Evolutionary conservation across 2,113 vertebrate species (phyloP), one percentile per base, ranked within the genome.

Genomic region (Protobothrops flavoviridis): DNA sequence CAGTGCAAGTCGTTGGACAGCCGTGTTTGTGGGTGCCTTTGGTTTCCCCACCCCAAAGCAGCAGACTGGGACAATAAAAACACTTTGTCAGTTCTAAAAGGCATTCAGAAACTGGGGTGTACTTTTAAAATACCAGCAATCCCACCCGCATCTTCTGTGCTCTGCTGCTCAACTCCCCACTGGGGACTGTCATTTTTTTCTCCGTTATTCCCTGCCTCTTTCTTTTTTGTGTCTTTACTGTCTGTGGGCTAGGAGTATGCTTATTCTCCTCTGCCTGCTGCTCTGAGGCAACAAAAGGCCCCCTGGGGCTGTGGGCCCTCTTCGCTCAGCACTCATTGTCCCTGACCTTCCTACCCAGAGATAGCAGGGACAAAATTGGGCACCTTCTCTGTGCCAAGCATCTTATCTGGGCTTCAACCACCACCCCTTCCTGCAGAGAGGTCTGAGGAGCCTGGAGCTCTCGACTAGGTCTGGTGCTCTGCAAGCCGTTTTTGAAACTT

Each of bases 1-100:
- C 92, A 43, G 4, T 56, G 90, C 94, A 86, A 74, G 55, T 23
- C 0, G 0, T 13, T 69, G 81, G 94, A 53, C 81, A 24, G 69
- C 1, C 0, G 85, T 0, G 0, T 69, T 95, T 90, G 69, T 91
- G 0, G 13, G 86, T 21, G 17, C 93, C 94, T 93, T 9, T 45
- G 94, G 93, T 93, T 88, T 90, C 92, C 64, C 26, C 87, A 5
- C 39, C 39, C 23, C 17, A n/a, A 8, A 50, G 57, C 89, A 17
- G 20, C 45, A 91, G n/a, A 5, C 24, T 29, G 52, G 20, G 2
- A 5, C 23, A 29, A 33, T 29, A 43, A 15, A 85, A 56, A 6
- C 26, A 9, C 11, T 23, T 23, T 1, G 7, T 85, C 4, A 4
- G 9, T 2, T 33, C 23, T 5, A 59, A 43, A 26, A 61, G 10